Evolutionary conservation across 1,140 invertebrate genomes (phyloP), one percentile per base, ranked within the genome.

Genomic region (silkworm (Bombyx mori)): DNA sequence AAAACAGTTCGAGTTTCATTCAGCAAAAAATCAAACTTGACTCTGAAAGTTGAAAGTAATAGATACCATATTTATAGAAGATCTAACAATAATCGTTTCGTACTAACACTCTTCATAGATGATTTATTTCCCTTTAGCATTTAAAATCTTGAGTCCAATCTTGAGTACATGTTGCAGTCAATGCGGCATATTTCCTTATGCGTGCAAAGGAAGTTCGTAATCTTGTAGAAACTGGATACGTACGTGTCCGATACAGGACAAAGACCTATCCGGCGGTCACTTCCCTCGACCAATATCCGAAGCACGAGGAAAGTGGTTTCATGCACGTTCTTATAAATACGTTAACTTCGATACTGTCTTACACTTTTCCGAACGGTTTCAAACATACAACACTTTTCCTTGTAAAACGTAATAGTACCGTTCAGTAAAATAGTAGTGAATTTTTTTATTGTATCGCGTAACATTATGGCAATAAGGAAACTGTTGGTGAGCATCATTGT

Each of bases 181-280:
- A 35, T 35, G 26, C 42, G 8, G 42, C 57, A 18, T 44, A 22
- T 12, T 49, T 26, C 60, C 44, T 58, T 66, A 56, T 42, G 26
- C 26, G 26, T 35, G 26, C 26, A 35, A 35, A 35, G 26, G 26
- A 35, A 35, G 26, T 35, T 35, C 26, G 26, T 35, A 35, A 35
- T 51, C 50, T 75, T 65, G 51, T 54, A 61, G 60, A 65, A 78
- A 81, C 79, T 81, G 69, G 82, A 80, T 77, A 72, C 67, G 71
- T 82, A 18, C 12, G 12, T 18, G 12, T 75, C 72, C 69, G 73
- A 65, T 61, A 59, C 76, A 81, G 83, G 82, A 86, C 83, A 87
- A 84, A 85, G 82, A 87, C 80, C 82, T 75, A 74, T 70, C 70
- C 66, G 65, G 54, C 75, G 77, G 75, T 77, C 79, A 83, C 69